Evolutionary conservation across 2,888 invertebrate genomes (phyloP).

Genomic region (Strigamia maritima): DNA sequence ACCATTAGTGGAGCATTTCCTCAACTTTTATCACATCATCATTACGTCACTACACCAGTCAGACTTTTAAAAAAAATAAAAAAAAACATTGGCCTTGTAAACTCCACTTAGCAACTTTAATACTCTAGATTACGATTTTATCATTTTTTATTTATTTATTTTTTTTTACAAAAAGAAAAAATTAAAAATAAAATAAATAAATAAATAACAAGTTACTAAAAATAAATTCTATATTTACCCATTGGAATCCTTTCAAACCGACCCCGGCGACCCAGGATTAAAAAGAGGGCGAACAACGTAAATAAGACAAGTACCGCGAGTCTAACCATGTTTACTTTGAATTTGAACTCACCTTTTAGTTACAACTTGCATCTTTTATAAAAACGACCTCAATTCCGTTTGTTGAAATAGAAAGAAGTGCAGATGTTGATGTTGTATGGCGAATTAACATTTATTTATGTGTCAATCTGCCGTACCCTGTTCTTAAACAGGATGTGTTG

Average conservation of each 20-base stretch:
- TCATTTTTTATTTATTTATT: not conserved
- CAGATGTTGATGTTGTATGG: not conserved
- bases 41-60: constrained; percentile 9
- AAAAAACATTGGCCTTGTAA: not conserved
- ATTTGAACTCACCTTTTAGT: not conserved
- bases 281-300: not conserved
- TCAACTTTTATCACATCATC: constrained; percentile 25
- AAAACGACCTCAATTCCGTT: not conserved
- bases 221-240: not conserved
- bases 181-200: not conserved
- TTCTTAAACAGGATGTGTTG: not conserved
- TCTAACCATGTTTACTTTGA: not conserved
- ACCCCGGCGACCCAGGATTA: not conserved
- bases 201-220: not conserved
- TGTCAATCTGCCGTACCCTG: not conserved
- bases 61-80: not conserved
- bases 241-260: not conserved
- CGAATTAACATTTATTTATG: not conserved
- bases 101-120: not conserved
- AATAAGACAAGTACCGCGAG: not conserved
- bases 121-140: not conserved
- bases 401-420: not conserved
- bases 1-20: constrained; percentile 17
- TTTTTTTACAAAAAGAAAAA: too few species aligned
- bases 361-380: not conserved